A percentile compares a stretch with the other conserved stretches of the same genome.
phyloP scores from a whole-genome alignment of 2,888 invertebrate species.

The Teinopalpus imperialis region DNA sequence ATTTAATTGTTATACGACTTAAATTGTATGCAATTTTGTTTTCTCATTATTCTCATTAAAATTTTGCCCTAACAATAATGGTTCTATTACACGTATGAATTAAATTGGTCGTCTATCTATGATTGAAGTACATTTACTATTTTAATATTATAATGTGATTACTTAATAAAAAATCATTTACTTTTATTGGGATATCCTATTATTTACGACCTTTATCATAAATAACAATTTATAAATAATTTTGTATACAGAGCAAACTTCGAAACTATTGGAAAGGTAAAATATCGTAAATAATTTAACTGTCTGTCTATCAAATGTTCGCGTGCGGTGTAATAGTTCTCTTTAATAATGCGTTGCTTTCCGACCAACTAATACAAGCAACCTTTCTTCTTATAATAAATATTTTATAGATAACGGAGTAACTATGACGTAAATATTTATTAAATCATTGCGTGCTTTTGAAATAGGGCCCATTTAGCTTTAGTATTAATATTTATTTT shows the following conservation, averaged over 20 bases:
- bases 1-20: no score
- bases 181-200: no score
- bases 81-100: not conserved
- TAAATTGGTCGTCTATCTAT: no score
- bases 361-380: conserved; percentile 19
- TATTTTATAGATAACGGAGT: not conserved
- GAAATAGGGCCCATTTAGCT: no score
- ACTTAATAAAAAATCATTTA: no score
- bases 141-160: no score
- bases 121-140: no score
- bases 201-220: not conserved
- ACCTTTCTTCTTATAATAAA: conserved; percentile 15
- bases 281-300: conserved; percentile 29
- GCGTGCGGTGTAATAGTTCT: conserved; percentile 29
- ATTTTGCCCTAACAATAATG: not conserved
- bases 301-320: conserved; percentile 25
- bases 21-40: no score
- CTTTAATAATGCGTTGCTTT: conserved; percentile 30
- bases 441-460: no score
- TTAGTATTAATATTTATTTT: no score
- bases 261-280: not conserved
- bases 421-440: conserved; percentile 2
- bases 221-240: not conserved
- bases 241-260: not conserved
- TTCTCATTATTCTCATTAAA: not conserved